Evolutionary conservation across 2,888 invertebrate genomes (phyloP).

Genomic region (Drosophila crucigera): DNA sequence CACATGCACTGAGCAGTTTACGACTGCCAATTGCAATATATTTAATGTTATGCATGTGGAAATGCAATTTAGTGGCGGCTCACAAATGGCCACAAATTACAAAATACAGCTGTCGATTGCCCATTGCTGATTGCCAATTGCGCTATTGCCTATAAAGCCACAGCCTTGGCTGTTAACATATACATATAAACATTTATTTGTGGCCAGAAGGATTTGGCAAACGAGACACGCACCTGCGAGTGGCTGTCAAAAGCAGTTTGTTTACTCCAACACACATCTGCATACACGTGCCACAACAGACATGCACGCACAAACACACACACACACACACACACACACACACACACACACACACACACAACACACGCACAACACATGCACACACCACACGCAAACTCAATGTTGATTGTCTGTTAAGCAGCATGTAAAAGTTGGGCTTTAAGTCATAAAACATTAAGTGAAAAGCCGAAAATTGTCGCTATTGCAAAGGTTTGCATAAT

Average conservation of each 20-base stretch:
- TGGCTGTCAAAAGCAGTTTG: slow-evolving; percentile 31
- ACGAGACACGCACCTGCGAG: slow-evolving; percentile 43
- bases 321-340: neutral
- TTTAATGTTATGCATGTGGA: slow-evolving; percentile 1
- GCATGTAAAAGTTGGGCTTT: slow-evolving; percentile 13
- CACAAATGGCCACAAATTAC: slow-evolving; percentile 39
- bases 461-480: slow-evolving; percentile 24
- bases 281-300: neutral
- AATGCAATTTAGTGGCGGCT: slow-evolving; percentile 38
- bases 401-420: slow-evolving; percentile 43
- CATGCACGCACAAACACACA: neutral
- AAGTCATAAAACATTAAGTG: slow-evolving; percentile 18
- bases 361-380: neutral
- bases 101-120: slow-evolving; percentile 21
- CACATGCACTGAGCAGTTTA: slow-evolving; percentile 37
- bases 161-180: slow-evolving; percentile 22
- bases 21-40: slow-evolving; percentile 16
- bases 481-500: slow-evolving; percentile 44
- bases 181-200: slow-evolving; percentile 1
- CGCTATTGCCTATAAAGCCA: slow-evolving; percentile 6
- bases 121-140: slow-evolving; percentile 1
- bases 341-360: neutral
- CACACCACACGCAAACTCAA: neutral
- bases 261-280: slow-evolving; percentile 3
- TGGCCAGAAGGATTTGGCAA: slow-evolving; percentile 20